These are phyloP conservation scores for Scomber colias DNA, from an alignment of 2,113 vertebrate species.

Conservation along the genomic window DNA sequence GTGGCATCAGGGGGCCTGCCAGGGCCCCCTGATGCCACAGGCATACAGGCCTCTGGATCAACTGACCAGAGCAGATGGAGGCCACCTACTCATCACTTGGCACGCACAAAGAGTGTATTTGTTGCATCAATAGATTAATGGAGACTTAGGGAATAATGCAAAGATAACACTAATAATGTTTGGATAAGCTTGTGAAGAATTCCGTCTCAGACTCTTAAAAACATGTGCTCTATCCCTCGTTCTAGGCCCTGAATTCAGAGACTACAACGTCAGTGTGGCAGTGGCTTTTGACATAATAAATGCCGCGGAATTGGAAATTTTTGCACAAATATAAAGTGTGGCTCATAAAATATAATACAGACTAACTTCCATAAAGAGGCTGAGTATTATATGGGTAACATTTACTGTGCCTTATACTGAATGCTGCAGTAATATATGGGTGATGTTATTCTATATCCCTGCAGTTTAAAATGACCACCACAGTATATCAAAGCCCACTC, in stretches of 20 bases:
- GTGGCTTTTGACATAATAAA: neutral
- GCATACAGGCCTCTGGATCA: constrained; percentile 9
- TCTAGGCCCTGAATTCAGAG: neutral
- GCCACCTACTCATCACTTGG: constrained; percentile 13
- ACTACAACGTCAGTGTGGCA: neutral
- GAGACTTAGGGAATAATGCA: constrained; percentile 14
- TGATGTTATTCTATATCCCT: constrained; percentile 13
- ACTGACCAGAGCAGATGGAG: constrained; percentile 35
- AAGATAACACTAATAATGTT: constrained; percentile 38
- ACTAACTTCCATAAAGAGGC: neutral
- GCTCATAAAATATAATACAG: neutral
- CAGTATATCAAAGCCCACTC: constrained; percentile 38
- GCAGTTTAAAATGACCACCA: constrained; percentile 6
- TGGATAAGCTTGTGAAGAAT: constrained; percentile 35
- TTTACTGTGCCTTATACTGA: neutral
- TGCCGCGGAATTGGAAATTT: neutral
- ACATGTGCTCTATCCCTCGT: constrained; percentile 24
- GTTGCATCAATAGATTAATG: constrained; percentile 36
- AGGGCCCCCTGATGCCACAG: constrained; percentile 4
- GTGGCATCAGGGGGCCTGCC: constrained; percentile 23
- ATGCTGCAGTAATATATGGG: constrained; percentile 14
- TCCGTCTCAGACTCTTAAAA: constrained; percentile 22
- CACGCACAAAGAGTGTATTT: constrained; percentile 1
- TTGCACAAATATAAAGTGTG: neutral
- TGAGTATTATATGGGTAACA: too few relatives aligned